Percentiles rank a stretch among this genome's conserved stretches.
These are phyloP conservation scores for Pitangus sulphuratus DNA, from an alignment of 2,797 vertebrate species.

Conservation along the genomic window DNA sequence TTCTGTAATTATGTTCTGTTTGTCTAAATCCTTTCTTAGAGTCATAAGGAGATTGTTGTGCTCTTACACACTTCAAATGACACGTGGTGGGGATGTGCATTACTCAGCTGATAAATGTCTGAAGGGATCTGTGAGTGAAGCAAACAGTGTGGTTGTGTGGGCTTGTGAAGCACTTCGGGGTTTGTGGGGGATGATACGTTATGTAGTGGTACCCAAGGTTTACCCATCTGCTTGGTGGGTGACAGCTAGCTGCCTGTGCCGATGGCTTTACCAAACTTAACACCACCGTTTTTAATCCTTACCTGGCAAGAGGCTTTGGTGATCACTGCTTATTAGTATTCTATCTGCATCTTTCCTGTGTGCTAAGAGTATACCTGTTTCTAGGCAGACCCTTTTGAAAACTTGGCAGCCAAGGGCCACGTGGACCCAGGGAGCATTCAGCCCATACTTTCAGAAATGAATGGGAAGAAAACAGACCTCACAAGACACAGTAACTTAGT, in stretches of 20 bases:
- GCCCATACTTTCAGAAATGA: neutral
- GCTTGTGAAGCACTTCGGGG: constrained; percentile 8
- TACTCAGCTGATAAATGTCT: constrained; percentile 43
- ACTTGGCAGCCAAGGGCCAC: neutral
- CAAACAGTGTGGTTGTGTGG: neutral
- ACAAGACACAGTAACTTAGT: neutral
- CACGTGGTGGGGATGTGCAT: neutral
- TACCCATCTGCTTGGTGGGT: neutral
- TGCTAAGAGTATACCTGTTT: neutral
- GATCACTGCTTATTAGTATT: neutral
- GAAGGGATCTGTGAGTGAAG: constrained; percentile 3
- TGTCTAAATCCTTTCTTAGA: constrained; percentile 13
- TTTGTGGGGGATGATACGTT: neutral
- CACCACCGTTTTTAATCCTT: neutral
- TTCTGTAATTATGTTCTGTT: constrained; percentile 11
- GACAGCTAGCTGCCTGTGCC: neutral
- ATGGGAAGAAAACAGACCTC: neutral
- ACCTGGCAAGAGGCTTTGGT: neutral
- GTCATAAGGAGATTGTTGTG: constrained; percentile 21
- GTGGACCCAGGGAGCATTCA: neutral
- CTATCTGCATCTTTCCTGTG: neutral
- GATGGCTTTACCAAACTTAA: neutral
- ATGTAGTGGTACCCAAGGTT: neutral
- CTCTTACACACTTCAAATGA: neutral
- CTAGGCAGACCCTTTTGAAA: neutral